These are phyloP conservation scores for Calameuta idolon DNA, from an alignment of 2,888 invertebrate species.

Conservation along the genomic window DNA sequence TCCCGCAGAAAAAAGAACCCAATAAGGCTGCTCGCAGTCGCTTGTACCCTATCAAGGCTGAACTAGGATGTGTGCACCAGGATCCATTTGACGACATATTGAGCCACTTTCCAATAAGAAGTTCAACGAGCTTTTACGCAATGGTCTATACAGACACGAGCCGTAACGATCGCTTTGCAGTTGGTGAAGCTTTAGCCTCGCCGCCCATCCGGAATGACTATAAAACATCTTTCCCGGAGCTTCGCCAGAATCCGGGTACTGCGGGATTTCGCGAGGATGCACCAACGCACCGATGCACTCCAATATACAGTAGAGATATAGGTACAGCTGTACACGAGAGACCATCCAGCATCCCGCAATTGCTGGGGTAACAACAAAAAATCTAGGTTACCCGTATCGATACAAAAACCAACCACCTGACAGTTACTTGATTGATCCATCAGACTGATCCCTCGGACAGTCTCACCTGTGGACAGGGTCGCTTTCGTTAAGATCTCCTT, in stretches of 20 bases:
- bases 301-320: not conserved
- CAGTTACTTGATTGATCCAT: not conserved
- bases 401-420: not conserved
- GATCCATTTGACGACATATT: not conserved
- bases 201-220: not conserved
- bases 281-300: not conserved
- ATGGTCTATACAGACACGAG: not conserved
- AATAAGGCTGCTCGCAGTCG: not conserved
- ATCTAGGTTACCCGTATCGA: not conserved
- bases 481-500: not conserved
- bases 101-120: not conserved
- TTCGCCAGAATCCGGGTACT: not conserved
- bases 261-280: not conserved
- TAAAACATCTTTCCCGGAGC: not conserved
- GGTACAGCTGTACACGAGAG: not conserved
- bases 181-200: not conserved
- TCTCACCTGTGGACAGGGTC: not conserved
- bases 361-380: not conserved
- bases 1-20: not conserved
- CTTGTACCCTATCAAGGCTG: not conserved
- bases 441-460: not conserved
- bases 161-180: not conserved
- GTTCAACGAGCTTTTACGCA: not conserved
- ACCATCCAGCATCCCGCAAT: not conserved
- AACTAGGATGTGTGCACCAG: not conserved